Conservation (phyloP, 2,113 vertebrate species). For the Donacobius atricapilla region DNA sequence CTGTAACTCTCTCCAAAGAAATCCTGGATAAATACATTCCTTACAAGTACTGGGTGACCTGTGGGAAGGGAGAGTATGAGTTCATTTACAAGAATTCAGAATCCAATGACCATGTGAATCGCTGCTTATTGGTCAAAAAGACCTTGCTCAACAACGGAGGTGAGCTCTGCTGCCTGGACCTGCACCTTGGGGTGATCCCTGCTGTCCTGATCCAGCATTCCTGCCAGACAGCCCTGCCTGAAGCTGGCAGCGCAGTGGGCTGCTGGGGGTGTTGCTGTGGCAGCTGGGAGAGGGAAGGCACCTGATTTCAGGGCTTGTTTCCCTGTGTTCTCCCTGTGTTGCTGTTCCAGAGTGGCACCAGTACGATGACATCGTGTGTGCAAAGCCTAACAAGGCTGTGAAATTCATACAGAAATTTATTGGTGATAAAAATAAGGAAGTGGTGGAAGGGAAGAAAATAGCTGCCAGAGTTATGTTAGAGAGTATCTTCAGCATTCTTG, state of each 20-base stretch:
- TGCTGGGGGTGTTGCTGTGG: not conserved
- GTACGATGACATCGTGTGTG: slow-evolving; percentile 90
- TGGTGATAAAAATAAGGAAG: not conserved
- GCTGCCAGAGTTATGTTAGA: slow-evolving; percentile 81
- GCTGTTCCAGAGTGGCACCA: slow-evolving; percentile 87
- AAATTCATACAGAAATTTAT: rapidly evolving
- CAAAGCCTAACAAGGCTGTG: too few species aligned
- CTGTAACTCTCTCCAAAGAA: slow-evolving; percentile 32
- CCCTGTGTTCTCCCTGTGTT: not conserved
- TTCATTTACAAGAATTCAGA: slow-evolving; percentile 41
- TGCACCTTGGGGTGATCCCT: not conserved
- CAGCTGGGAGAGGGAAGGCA: not conserved
- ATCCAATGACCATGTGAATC: rapidly evolving
- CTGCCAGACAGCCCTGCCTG: not conserved
- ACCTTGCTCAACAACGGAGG: not conserved
- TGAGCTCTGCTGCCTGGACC: not conserved
- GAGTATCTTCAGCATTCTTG: slow-evolving; percentile 82
- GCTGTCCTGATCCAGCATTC: not conserved
- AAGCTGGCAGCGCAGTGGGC: not conserved
- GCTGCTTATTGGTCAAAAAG: not conserved
- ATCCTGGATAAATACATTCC: slow-evolving; percentile 53
- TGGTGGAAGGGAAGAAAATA: slow-evolving; percentile 76
- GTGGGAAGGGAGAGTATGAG: not conserved
- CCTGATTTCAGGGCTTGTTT: not conserved
- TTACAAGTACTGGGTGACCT: slow-evolving; percentile 83